These are phyloP conservation scores for Diglossa cyanea DNA, from an alignment of 2,797 vertebrate species.

Conservation along the genomic window DNA sequence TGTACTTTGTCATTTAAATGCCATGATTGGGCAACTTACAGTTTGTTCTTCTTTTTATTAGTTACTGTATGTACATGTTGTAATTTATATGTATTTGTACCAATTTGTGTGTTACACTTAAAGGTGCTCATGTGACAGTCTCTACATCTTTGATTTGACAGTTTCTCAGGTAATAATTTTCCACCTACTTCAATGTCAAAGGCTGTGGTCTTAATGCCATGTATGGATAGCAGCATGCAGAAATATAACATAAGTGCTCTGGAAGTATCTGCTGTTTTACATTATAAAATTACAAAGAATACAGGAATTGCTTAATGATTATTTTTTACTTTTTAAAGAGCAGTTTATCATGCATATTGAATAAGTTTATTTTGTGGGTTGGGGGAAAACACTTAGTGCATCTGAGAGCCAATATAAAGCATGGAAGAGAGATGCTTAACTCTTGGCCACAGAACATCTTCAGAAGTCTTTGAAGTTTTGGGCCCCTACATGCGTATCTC, in stretches of 20 bases:
- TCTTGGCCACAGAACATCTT: not conserved
- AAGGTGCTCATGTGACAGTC: not conserved
- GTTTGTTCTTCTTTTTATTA: not conserved
- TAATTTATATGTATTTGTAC: not conserved
- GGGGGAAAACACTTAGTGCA: not conserved
- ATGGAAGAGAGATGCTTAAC: not conserved
- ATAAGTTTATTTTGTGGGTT: not conserved
- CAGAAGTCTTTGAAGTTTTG: not conserved
- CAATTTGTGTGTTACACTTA: not conserved
- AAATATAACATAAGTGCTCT: not conserved
- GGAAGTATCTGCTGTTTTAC: not conserved
- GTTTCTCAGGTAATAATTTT: not conserved
- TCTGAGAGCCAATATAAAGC: not conserved
- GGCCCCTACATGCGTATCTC: not conserved
- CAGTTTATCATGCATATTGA: not conserved
- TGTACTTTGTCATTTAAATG: not conserved
- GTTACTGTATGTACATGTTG: not conserved
- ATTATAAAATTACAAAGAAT: not conserved
- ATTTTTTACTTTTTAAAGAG: not conserved
- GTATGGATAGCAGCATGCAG: not conserved
- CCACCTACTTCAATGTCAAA: not conserved
- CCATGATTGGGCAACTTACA: not conserved
- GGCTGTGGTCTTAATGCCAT: not conserved
- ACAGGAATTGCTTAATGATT: not conserved
- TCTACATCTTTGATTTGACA: not conserved